Evolutionary conservation across 2,797 vertebrate genomes (phyloP).

Genomic region (Crax fasciolata): DNA sequence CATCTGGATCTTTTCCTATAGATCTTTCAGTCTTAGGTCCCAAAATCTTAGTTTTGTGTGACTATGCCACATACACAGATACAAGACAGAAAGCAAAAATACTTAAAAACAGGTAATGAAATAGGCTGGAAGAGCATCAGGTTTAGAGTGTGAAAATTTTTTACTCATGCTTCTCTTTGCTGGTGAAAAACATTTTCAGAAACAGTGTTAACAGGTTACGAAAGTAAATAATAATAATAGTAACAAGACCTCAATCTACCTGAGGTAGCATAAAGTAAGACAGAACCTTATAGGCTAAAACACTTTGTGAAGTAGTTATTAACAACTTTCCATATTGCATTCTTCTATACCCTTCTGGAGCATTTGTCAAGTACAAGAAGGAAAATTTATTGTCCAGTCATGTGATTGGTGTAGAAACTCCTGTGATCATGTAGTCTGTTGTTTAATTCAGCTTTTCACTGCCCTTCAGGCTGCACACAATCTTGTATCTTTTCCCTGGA

Average conservation of each 20-base stretch:
- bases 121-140: not conserved
- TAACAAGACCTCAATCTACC: not conserved
- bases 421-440: not conserved
- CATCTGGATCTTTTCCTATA: not conserved
- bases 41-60: not conserved
- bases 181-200: not conserved
- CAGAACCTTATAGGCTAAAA: not conserved
- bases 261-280: not conserved
- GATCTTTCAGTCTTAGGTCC: not conserved
- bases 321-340: not conserved
- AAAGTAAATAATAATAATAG: not conserved
- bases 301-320: fast-evolving
- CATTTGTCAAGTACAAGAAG: not conserved
- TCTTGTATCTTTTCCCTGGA: not conserved
- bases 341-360: not conserved
- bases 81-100: not conserved
- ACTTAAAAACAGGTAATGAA: not conserved
- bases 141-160: not conserved
- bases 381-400: not conserved
- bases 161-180: not conserved
- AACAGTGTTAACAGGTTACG: not conserved
- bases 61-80: not conserved
- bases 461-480: not conserved
- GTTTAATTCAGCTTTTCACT: not conserved
- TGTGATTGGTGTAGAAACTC: not conserved